Base-by-base conservation (phyloP, 2,797 vertebrate genomes). In the Cuniculus paca region DNA sequence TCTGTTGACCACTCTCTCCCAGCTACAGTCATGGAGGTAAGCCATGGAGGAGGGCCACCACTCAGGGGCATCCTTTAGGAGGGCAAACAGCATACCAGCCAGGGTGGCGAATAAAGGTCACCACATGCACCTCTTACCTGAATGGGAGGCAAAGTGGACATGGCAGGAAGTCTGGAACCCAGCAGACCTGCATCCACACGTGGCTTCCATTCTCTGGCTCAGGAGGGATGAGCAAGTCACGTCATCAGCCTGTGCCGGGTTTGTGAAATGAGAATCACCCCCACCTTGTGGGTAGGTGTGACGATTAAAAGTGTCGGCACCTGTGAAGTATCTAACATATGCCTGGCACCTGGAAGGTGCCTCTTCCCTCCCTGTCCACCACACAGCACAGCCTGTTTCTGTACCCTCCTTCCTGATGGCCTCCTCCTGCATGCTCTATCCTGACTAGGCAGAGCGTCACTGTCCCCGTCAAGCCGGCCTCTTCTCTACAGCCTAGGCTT, bases 111-210 rank as follows among this genome's bases (percentile, higher is more conserved):
- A 12, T 4, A 28, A 36, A 45, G 36, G 31, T 11, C 75, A 28
- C 13, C 19, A 6, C 0, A 1, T 7, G 26, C 11, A 60, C 31
- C 50, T 75, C 13, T 14, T 31, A 7, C 10, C 9, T 5, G 0
- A n/a, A 2, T 0, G 10, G 14, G 17, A 39, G 7, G 24, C 48
- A 45, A 45, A 0, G 2, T 2, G 26, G 58, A 39, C 52, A 10
- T 1, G 45, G n/a, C 11, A 2, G 3, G 28, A 31, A 8, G 6
- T 45, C 39, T 63, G 34, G 82, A 70, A 31, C 22, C 34, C 72
- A 48, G 36, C 1, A 50, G 34, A 39, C 12, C 1, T 5, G n/a
- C 0, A 1, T 34, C 24, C 5, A 34, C 0, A 0, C 2, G 6
- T 6, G 19, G 26, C 24, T 63, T 90, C 42, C 10, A 4, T 19